Evolutionary conservation across 2,113 vertebrate species (phyloP).

Genomic region (Channa maculata): DNA sequence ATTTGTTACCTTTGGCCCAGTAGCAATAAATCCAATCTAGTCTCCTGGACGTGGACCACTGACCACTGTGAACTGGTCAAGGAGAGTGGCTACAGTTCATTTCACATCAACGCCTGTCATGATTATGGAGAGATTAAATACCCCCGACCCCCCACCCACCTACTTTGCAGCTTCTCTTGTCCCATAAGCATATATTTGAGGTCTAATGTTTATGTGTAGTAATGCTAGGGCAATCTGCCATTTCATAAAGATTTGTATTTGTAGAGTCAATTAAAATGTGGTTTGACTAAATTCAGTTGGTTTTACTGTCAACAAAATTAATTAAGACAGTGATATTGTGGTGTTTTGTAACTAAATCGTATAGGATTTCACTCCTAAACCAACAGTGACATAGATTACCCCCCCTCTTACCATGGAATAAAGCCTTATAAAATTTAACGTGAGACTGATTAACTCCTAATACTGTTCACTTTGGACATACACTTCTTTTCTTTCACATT

Average conservation of each 20-base stretch:
- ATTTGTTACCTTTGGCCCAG: slow-evolving; percentile 85
- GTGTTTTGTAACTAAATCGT: no score
- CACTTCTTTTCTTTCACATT: slow-evolving; percentile 3
- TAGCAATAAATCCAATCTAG: slow-evolving; percentile 86
- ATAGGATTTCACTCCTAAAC: no score
- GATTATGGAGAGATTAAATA: slow-evolving; percentile 73
- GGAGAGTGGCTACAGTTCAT: slow-evolving; percentile 82
- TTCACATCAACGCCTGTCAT: slow-evolving; percentile 74
- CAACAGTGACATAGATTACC: no score
- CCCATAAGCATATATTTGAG: slow-evolving; percentile 20
- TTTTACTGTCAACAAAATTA: no score
- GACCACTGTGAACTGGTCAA: slow-evolving; percentile 83
- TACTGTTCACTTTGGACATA: background rate
- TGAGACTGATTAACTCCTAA: no score
- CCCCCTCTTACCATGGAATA: background rate
- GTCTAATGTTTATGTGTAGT: slow-evolving; percentile 3
- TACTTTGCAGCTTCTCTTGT: slow-evolving; percentile 17
- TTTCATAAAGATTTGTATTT: background rate
- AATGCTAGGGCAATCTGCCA: background rate
- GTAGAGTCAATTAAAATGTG: background rate
- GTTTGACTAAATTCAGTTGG: no score
- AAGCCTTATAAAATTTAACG: background rate
- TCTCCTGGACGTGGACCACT: slow-evolving; percentile 81
- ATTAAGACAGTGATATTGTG: no score
- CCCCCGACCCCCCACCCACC: slow-evolving; percentile 1